Evolutionary conservation across 1,140 invertebrate genomes (phyloP), one percentile per base, ranked within the genome.

Genomic region (Zophobas atratus): DNA sequence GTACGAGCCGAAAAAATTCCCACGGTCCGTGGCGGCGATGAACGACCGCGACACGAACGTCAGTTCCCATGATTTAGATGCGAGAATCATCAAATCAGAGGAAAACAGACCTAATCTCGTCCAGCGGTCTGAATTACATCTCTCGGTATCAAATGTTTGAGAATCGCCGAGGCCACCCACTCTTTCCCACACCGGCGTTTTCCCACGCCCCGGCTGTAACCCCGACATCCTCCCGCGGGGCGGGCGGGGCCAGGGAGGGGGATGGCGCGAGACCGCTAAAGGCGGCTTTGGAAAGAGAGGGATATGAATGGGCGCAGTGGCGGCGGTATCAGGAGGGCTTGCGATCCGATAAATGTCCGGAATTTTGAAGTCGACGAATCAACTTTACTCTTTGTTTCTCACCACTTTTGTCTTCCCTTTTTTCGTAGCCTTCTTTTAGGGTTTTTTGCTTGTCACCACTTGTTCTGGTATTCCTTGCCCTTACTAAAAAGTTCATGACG

Each of bases 131-230:
- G 49, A 82, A 82, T 81, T 79, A 78, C 79, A 79, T 70, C 77
- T 71, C 67, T 75, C 79, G n/a, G 78, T 82, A 89, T 88, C 87
- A 89, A 89, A 88, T 88, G 88, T 88, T 88, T 88, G 88, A 89
- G 88, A 89, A 88, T 78, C 79, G 86, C 86, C 53, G 78, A 77
- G 89, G 90, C 89, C 91, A 92, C 92, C 91, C 91, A 92, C 92
- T 92, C 90, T 92, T 92, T 93, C 91, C 91, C 92, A 92, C 91
- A 92, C 90, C 90, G 90, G 90, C 90, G 92, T 92, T 90, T 93
- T 92, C 92, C 91, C 92, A 92, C 92, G 92, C 91, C 91, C 91
- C 90, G 89, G 89, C 88, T 88, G 88, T 92, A 92, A 92, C 91
- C 92, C 91, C 90, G 89, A 92, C 91, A 92, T 91, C 90, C 90